These are phyloP conservation scores for Tipula helvola DNA, from an alignment of 2,888 invertebrate species.

Conservation along the genomic window DNA sequence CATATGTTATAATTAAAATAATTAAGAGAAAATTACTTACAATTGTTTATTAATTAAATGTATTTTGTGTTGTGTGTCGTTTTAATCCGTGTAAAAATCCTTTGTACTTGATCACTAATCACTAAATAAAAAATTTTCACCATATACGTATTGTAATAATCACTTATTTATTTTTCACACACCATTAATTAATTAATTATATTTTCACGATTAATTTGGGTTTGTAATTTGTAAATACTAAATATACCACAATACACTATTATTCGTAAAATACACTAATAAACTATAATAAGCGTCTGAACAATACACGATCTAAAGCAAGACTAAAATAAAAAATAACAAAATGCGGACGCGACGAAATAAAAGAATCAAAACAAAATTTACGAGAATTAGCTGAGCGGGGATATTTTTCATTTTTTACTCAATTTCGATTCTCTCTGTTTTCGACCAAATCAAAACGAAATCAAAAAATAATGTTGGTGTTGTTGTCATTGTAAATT, in stretches of 20 bases:
- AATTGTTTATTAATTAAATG: neutral
- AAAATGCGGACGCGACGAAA: neutral
- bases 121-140: neutral
- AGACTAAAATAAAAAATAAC: neutral
- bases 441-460: neutral
- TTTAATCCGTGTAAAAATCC: neutral
- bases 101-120: neutral
- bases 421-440: neutral
- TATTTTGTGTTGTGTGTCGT: neutral
- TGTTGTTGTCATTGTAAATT: neutral
- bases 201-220: neutral
- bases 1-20: neutral
- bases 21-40: neutral
- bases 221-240: neutral
- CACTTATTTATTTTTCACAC: neutral
- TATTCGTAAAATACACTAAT: neutral
- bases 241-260: neutral
- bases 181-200: neutral
- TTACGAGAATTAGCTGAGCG: neutral
- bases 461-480: neutral
- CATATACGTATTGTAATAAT: neutral
- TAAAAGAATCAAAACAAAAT: slow-evolving; percentile 4
- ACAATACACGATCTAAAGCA: neutral
- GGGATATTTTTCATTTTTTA: neutral
- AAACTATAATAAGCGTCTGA: neutral